Evolutionary conservation across 64 coral and sea anemone genomes (phyloP).

Genomic region (Stylophora pistillata): DNA sequence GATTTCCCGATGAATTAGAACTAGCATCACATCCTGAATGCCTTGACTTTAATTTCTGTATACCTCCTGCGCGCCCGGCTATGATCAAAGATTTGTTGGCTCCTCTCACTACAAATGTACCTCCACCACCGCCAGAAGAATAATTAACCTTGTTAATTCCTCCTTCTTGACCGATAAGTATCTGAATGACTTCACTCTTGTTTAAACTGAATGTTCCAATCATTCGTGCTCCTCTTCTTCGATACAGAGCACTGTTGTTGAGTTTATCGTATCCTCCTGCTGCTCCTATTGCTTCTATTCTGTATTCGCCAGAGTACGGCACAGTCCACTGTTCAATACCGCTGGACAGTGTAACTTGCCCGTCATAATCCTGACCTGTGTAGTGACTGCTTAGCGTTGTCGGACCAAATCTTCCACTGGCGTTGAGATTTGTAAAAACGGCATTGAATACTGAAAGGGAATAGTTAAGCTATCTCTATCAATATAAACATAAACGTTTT

Average conservation of each 20-base stretch:
- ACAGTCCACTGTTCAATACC: too few species aligned
- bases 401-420: too few species aligned
- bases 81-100: constrained; percentile 42
- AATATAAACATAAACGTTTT: too few species aligned
- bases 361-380: too few species aligned
- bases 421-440: too few species aligned
- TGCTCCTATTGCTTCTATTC: too few species aligned
- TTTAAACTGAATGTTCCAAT: not conserved
- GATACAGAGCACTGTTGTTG: not conserved
- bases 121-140: constrained; percentile 63
- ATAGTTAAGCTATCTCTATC: too few species aligned
- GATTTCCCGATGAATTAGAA: not conserved
- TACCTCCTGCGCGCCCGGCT: constrained; percentile 61
- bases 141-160: not conserved
- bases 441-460: too few species aligned
- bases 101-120: constrained; percentile 53
- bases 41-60: not conserved
- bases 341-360: too few species aligned
- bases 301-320: too few species aligned
- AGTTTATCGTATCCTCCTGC: not conserved
- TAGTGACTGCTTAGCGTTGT: too few species aligned
- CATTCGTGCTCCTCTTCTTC: constrained; percentile 52
- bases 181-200: constrained; percentile 39
- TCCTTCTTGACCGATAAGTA: constrained; percentile 74
- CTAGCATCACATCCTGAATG: constrained; percentile 41